These are phyloP conservation scores for Peromyscus aztecus DNA, from an alignment of 2,797 vertebrate species.

Conservation along the genomic window DNA sequence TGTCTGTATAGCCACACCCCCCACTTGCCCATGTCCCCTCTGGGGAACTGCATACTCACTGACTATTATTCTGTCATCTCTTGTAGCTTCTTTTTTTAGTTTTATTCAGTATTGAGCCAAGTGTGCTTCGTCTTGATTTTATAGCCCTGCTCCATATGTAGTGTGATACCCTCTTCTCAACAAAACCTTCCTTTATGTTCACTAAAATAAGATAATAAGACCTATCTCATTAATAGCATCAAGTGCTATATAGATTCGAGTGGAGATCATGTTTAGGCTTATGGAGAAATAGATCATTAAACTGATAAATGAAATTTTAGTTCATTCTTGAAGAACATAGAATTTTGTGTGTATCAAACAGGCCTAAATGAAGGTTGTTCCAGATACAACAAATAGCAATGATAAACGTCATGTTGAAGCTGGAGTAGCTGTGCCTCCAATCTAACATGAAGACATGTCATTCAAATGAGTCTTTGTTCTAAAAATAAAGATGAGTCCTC, in stretches of 20 bases:
- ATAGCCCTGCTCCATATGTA: not conserved
- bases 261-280: not conserved
- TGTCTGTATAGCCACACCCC: not conserved
- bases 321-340: not conserved
- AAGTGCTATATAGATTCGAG: not conserved
- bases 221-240: not conserved
- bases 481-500: not conserved
- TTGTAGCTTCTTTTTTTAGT: not conserved
- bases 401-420: not conserved
- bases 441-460: not conserved
- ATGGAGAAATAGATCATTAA: not conserved
- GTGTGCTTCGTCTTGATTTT: not conserved
- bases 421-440: not conserved
- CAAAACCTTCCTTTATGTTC: not conserved
- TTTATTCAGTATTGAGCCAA: not conserved
- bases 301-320: not conserved
- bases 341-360: not conserved
- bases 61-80: not conserved
- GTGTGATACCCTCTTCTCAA: not conserved
- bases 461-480: not conserved
- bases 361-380: not conserved
- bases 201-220: not conserved
- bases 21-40: rapidly evolving
- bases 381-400: not conserved
- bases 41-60: not conserved